Evolutionary conservation across 2,113 vertebrate genomes (phyloP).

Genomic region (Indri indri): DNA sequence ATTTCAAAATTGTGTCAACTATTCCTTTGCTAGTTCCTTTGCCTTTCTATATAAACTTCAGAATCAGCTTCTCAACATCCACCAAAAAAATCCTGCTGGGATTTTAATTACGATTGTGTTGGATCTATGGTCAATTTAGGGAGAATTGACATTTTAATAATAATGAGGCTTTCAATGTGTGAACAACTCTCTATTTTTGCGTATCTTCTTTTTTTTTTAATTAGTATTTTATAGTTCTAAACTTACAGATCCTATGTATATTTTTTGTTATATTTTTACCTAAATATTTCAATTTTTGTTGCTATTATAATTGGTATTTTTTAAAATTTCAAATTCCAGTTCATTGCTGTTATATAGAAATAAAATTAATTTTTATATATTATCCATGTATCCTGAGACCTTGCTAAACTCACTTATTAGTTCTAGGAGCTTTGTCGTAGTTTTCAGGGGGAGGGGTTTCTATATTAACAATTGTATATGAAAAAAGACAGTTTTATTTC

Average conservation of each 20-base stretch:
- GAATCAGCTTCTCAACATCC: not conserved
- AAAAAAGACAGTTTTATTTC: constrained; percentile 3
- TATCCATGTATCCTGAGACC: not conserved
- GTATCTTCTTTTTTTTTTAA: no score
- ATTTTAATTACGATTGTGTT: not conserved
- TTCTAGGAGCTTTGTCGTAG: not conserved
- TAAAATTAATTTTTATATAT: not conserved
- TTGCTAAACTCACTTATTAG: not conserved
- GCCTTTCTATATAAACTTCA: not conserved
- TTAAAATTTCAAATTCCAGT: not conserved
- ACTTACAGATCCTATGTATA: not conserved
- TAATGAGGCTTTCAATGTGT: not conserved
- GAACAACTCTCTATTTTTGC: not conserved
- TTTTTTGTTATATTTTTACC: not conserved
- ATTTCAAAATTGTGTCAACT: not conserved
- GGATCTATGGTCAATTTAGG: not conserved
- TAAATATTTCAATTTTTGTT: not conserved
- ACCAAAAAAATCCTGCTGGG: not conserved
- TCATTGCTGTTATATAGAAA: not conserved
- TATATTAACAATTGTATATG: not conserved
- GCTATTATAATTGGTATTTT: not conserved
- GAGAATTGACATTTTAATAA: not conserved
- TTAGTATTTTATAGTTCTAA: not conserved
- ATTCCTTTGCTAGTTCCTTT: not conserved
- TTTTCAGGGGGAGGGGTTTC: not conserved